Conservation (phyloP, 2,888 invertebrate species). For the Flabesymbios commensalis region DNA sequence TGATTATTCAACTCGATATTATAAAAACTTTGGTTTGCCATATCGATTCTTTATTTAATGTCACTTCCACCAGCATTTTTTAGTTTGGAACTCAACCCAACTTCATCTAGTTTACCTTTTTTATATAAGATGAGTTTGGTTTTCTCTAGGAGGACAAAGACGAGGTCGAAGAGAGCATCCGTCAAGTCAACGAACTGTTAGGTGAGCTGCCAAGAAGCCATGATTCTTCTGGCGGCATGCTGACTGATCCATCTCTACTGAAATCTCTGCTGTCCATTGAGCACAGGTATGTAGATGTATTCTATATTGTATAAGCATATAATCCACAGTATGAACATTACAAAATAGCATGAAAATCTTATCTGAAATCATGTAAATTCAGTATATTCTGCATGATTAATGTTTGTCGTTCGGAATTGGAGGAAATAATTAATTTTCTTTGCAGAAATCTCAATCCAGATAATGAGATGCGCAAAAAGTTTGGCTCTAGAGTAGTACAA, state of each 20-base stretch:
- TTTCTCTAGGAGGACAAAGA: too few relatives aligned
- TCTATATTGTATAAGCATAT: neutral
- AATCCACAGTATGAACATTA: neutral
- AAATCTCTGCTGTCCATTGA: slow-evolving; percentile 66
- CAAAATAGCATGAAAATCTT: neutral
- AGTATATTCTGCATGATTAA: neutral
- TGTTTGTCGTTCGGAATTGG: too few relatives aligned
- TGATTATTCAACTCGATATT: too few relatives aligned
- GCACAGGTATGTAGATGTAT: slow-evolving; percentile 50
- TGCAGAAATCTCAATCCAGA: slow-evolving; percentile 71
- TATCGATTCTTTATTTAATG: too few relatives aligned
- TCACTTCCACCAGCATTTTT: too few relatives aligned
- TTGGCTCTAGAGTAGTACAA: slow-evolving; percentile 78
- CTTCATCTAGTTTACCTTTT: too few relatives aligned
- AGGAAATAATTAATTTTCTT: slow-evolving; percentile 5
- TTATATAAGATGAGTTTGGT: too few relatives aligned
- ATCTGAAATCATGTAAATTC: neutral
- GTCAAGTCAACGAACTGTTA: slow-evolving; percentile 72
- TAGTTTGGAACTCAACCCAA: too few relatives aligned
- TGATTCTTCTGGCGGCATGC: too few relatives aligned
- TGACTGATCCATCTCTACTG: slow-evolving; percentile 13
- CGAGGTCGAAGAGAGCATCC: slow-evolving; percentile 72
- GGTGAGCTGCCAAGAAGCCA: slow-evolving; percentile 62
- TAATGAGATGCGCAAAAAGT: slow-evolving; percentile 79
- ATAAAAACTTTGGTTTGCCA: too few relatives aligned